Evolutionary conservation across 2,797 vertebrate genomes (phyloP).

Genomic region (Rhodeus uyekii): DNA sequence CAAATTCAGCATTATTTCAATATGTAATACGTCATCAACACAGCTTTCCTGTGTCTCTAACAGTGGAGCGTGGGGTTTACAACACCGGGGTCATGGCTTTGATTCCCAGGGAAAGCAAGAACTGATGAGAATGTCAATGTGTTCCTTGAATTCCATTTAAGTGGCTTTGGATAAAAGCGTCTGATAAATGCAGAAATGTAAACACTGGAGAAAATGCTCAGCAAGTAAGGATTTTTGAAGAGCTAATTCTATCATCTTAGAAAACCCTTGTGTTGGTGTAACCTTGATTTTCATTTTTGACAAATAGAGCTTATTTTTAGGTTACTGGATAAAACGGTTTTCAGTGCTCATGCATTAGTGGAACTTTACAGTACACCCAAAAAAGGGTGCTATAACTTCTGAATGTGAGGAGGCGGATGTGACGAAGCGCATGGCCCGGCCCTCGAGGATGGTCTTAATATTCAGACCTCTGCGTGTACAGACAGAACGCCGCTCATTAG

Average conservation of each 20-base stretch:
- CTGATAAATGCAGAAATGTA: too few species aligned
- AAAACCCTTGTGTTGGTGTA: neutral
- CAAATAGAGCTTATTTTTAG: neutral
- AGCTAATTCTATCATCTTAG: neutral
- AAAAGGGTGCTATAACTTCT: slow-evolving; percentile 34
- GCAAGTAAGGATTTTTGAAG: neutral
- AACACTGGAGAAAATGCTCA: too few species aligned
- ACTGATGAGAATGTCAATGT: too few species aligned
- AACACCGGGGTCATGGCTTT: too few species aligned
- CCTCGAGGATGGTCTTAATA: slow-evolving; percentile 26
- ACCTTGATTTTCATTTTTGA: neutral
- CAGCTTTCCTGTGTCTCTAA: too few species aligned
- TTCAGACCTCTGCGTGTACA: slow-evolving; percentile 29
- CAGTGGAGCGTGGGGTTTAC: too few species aligned
- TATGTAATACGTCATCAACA: neutral
- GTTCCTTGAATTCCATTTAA: too few species aligned
- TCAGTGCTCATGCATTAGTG: too few species aligned
- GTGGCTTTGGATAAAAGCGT: too few species aligned
- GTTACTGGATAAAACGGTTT: too few species aligned
- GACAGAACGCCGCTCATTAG: slow-evolving; percentile 65
- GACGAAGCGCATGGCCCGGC: slow-evolving; percentile 31
- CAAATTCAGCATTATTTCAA: neutral
- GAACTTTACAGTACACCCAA: slow-evolving; percentile 34
- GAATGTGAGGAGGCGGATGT: neutral
- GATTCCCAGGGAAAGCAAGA: too few species aligned